phyloP scores from a whole-genome alignment of 2,888 invertebrate species.

The Melieria omissa region DNA sequence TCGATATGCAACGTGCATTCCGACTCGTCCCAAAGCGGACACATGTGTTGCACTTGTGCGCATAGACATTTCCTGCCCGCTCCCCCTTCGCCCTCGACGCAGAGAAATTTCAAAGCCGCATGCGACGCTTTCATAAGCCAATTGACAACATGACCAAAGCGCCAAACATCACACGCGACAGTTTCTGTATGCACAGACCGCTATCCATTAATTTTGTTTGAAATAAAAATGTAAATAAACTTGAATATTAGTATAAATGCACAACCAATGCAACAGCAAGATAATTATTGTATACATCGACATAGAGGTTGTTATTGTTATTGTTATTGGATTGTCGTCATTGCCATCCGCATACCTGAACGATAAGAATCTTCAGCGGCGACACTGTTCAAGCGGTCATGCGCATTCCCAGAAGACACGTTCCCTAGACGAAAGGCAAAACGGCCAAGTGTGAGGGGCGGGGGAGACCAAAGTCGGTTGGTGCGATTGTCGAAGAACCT shows the following conservation, averaged over 20 bases:
- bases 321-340: background rate
- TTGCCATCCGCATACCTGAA: constrained; percentile 30
- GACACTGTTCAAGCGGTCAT: constrained; percentile 30
- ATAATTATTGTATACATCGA: constrained; percentile 2
- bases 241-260: background rate
- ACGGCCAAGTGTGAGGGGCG: too few species aligned
- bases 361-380: constrained; percentile 49
- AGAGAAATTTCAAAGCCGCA: too few species aligned
- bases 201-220: too few species aligned
- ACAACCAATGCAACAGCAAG: background rate
- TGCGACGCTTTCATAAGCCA: constrained; percentile 2
- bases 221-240: constrained; percentile 8
- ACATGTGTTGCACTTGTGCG: constrained; percentile 41
- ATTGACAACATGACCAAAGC: constrained; percentile 29
- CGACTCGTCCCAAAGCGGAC: constrained; percentile 46
- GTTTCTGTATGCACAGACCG: too few species aligned
- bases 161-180: constrained; percentile 13
- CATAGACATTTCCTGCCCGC: background rate
- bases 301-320: background rate
- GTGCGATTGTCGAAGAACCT: constrained; percentile 41
- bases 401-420: constrained; percentile 15
- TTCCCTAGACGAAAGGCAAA: background rate
- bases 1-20: constrained; percentile 38
- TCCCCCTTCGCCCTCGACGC: background rate
- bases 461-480: background rate